Evolutionary conservation across 2,797 vertebrate species (phyloP).

Genomic region (Cottoperca gobio): DNA sequence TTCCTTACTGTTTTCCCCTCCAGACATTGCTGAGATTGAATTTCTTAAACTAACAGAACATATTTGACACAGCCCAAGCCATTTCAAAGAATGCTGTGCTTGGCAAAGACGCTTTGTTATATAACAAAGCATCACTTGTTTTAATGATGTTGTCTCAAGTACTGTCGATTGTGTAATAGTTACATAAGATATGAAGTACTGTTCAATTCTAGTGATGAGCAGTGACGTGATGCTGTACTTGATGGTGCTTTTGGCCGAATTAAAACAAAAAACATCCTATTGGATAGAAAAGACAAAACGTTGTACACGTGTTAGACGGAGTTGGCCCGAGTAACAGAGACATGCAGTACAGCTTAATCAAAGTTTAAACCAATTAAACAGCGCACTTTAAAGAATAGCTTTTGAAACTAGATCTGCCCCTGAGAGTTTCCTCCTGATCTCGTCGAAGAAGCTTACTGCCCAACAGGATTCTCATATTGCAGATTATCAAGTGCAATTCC

Average conservation of each 20-base stretch:
- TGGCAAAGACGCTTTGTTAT: conserved; percentile 35
- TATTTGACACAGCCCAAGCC: conserved; percentile 14
- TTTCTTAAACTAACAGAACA: conserved; percentile 42
- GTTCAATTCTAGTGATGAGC: not conserved
- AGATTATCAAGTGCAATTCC: conserved; percentile 19
- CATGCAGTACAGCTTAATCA: not conserved
- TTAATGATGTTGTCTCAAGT: conserved; percentile 14
- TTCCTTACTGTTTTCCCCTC: not conserved
- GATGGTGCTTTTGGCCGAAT: not conserved
- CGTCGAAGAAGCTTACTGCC: conserved; percentile 10
- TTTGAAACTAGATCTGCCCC: not conserved
- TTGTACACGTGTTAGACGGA: not conserved
- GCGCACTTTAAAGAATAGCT: conserved; percentile 5
- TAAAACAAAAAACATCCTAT: not conserved
- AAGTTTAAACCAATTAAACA: conserved; percentile 1
- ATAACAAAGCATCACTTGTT: conserved; percentile 7
- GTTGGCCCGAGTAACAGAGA: not conserved
- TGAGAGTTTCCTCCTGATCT: not conserved
- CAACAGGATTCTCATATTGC: conserved; percentile 37
- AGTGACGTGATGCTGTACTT: not conserved
- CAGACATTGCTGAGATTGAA: conserved; percentile 30
- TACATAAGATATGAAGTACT: not conserved
- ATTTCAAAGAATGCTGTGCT: conserved; percentile 20
- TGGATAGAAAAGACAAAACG: not conserved
- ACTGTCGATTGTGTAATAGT: conserved; percentile 7